Conservation (phyloP, 2,888 invertebrate genomes). For the Tetragnatha montana region DNA sequence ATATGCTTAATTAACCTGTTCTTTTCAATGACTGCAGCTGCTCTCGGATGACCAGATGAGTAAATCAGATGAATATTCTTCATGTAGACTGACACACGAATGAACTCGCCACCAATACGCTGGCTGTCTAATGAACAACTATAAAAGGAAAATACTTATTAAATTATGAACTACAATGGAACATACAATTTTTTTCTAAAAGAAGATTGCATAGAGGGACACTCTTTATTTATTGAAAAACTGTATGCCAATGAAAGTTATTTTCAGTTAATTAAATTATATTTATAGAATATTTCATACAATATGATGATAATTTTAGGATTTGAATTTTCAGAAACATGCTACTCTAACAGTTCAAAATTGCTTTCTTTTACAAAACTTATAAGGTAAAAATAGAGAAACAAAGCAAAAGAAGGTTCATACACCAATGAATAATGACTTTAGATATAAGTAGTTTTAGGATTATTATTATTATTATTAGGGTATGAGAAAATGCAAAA, state of each 20-base stretch:
- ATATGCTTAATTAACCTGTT: constrained; percentile 82
- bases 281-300: background rate
- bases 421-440: no score
- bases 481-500: no score
- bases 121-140: constrained; percentile 80
- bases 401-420: no score
- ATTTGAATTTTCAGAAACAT: no score
- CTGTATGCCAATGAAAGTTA: background rate
- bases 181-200: background rate
- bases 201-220: no score
- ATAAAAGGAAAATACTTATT: constrained; percentile 48
- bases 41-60: constrained; percentile 94
- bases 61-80: constrained; percentile 91
- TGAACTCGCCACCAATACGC: constrained; percentile 92
- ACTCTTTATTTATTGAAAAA: background rate
- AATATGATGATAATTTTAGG: no score
- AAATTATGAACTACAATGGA: background rate
- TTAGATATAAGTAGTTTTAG: no score
- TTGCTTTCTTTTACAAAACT: no score
- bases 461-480: no score
- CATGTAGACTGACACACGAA: constrained; percentile 81
- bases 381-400: no score
- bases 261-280: background rate
- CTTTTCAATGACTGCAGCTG: constrained; percentile 93
- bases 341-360: no score